These are phyloP conservation scores for Hemibagrus wyckioides DNA, from an alignment of 2,113 vertebrate genomes.

Conservation along the genomic window DNA sequence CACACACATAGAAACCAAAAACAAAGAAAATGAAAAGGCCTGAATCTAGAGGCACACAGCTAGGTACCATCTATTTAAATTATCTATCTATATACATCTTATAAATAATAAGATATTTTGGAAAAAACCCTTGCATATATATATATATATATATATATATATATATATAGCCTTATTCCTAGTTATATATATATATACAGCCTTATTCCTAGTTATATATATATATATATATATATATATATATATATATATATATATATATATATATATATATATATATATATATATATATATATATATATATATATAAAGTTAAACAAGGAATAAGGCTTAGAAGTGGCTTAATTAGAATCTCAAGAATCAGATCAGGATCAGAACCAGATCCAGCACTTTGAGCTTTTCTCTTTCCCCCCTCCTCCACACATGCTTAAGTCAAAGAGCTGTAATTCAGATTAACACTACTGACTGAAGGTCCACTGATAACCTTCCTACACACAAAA, in stretches of 20 bases:
- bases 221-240: not conserved
- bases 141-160: too few relatives aligned
- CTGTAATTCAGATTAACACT: conserved; percentile 43
- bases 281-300: not conserved
- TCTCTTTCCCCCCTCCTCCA: conserved; percentile 28
- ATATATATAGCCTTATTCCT: not conserved
- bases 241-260: not conserved
- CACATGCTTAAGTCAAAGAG: conserved; percentile 30
- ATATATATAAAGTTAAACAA: not conserved
- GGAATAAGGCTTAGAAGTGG: not conserved
- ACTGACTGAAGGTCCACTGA: conserved; percentile 30
- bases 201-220: too few relatives aligned
- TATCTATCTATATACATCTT: not conserved
- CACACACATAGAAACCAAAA: conserved; percentile 21
- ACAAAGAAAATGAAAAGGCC: conserved; percentile 6
- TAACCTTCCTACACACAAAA: conserved; percentile 32
- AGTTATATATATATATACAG: too few relatives aligned
- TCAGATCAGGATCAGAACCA: not conserved
- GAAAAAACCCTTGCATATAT: too few relatives aligned
- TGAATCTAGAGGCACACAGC: conserved; percentile 17
- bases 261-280: not conserved
- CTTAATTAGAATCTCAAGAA: conserved; percentile 12
- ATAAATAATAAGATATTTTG: too few relatives aligned
- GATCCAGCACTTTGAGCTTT: not conserved
- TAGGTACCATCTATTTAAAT: not conserved